Percentiles rank a stretch among this genome's conserved stretches.
Evolutionary conservation across 1,140 invertebrate species (phyloP).

Genomic region (Leptinotarsa texana): DNA sequence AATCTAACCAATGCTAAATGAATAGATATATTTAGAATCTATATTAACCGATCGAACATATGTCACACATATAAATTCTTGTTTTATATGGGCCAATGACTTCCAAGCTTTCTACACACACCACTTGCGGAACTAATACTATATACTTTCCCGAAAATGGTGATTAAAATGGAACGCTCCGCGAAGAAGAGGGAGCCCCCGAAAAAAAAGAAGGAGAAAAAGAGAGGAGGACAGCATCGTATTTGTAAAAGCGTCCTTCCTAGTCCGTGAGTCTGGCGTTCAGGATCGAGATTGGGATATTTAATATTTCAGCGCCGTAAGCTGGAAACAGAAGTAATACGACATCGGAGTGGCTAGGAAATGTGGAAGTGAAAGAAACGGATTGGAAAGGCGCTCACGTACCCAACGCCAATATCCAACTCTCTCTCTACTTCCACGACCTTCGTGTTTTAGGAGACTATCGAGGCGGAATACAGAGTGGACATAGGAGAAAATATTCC

Average conservation of each 20-base stretch:
- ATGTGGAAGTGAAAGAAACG: slow-evolving; percentile 38
- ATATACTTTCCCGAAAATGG: not conserved
- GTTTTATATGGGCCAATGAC: too few relatives aligned
- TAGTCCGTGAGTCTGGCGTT: not conserved
- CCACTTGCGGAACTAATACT: not conserved
- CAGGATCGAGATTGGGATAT: slow-evolving; percentile 30
- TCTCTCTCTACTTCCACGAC: slow-evolving; percentile 33
- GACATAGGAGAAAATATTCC: not conserved
- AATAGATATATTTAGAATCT: too few relatives aligned
- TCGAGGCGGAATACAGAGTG: slow-evolving; percentile 5
- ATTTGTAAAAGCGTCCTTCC: slow-evolving; percentile 25
- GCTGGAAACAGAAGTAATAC: slow-evolving; percentile 47
- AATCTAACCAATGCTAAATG: too few relatives aligned
- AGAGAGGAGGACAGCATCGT: not conserved
- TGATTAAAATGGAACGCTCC: slow-evolving; percentile 24
- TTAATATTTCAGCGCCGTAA: slow-evolving; percentile 47
- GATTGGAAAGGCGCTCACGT: slow-evolving; percentile 48
- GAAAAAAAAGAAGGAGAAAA: not conserved
- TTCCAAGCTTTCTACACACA: not conserved
- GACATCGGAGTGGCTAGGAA: slow-evolving; percentile 36
- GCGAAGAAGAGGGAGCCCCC: not conserved
- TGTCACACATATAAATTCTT: too few relatives aligned
- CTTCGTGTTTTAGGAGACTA: slow-evolving; percentile 6
- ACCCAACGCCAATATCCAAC: slow-evolving; percentile 41
- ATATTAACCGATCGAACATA: too few relatives aligned